phyloP scores from a whole-genome alignment of 2,888 invertebrate species.

The Boloria euphrosyne region DNA sequence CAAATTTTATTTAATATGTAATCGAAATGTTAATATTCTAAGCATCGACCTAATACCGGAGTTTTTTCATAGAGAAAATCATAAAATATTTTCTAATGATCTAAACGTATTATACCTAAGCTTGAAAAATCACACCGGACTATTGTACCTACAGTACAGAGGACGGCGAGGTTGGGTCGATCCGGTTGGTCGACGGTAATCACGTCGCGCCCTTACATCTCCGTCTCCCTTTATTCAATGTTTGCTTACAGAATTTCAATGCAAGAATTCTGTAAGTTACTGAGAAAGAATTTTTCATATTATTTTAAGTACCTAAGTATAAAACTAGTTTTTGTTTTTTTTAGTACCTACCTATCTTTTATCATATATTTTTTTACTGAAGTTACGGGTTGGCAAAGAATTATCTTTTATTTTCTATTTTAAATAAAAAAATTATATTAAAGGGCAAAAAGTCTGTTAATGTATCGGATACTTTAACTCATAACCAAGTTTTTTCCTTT shows the following conservation, averaged over 20 bases:
- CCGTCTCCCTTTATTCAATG: slow-evolving; percentile 50
- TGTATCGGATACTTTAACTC: too few relatives aligned
- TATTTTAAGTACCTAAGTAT: slow-evolving; percentile 1
- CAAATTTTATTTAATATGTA: too few relatives aligned
- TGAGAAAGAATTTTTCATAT: slow-evolving; percentile 12
- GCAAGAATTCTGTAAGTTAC: slow-evolving; percentile 54
- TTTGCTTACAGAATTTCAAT: slow-evolving; percentile 62
- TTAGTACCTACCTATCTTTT: too few relatives aligned
- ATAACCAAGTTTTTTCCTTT: too few relatives aligned
- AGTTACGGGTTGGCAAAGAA: too few relatives aligned
- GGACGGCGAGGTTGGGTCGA: slow-evolving; percentile 56
- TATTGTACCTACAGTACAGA: slow-evolving; percentile 16
- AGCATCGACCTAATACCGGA: neutral
- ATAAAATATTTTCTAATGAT: neutral
- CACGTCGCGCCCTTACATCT: slow-evolving; percentile 73
- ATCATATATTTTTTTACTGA: too few relatives aligned
- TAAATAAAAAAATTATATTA: too few relatives aligned
- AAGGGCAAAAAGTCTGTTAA: too few relatives aligned
- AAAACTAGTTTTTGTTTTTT: neutral
- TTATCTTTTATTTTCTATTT: too few relatives aligned
- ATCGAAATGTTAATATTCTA: too few relatives aligned
- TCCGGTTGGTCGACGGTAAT: slow-evolving; percentile 67
- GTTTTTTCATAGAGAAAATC: neutral
- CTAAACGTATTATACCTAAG: slow-evolving; percentile 1
- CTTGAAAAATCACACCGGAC: slow-evolving; percentile 21